These are phyloP conservation scores for Lates japonicus DNA, from an alignment of 2,797 vertebrate species.

Conservation along the genomic window DNA sequence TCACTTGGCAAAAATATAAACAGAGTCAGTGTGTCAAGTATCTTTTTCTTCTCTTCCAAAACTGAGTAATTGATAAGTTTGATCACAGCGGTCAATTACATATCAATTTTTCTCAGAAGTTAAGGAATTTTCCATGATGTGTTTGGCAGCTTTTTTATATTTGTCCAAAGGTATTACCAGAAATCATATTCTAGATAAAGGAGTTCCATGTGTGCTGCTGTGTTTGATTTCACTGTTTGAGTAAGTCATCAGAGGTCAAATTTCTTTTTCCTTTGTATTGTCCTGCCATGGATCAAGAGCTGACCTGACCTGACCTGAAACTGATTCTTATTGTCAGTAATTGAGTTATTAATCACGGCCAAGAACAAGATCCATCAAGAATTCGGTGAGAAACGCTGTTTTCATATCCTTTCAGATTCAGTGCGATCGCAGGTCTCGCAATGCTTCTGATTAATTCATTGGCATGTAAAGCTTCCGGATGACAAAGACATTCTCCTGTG, in stretches of 20 bases:
- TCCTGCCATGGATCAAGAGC: not conserved
- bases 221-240: not conserved
- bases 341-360: slow-evolving; percentile 10
- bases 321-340: not conserved
- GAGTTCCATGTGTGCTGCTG: slow-evolving; percentile 10
- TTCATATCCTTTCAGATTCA: slow-evolving; percentile 42
- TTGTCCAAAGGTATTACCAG: slow-evolving; percentile 1
- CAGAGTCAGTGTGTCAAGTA: slow-evolving; percentile 19
- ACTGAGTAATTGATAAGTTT: slow-evolving; percentile 24
- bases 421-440: slow-evolving; percentile 47
- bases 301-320: slow-evolving; percentile 16
- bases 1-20: slow-evolving; percentile 45
- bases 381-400: slow-evolving; percentile 29
- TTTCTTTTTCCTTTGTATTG: slow-evolving; percentile 9
- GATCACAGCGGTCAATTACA: slow-evolving; percentile 25
- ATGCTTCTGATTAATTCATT: slow-evolving; percentile 66
- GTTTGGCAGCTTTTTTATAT: slow-evolving; percentile 23
- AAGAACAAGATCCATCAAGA: slow-evolving; percentile 28
- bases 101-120: slow-evolving; percentile 8
- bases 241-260: slow-evolving; percentile 23
- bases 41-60: slow-evolving; percentile 21
- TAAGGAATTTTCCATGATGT: slow-evolving; percentile 5
- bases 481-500: slow-evolving; percentile 80
- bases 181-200: slow-evolving; percentile 24
- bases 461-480: slow-evolving; percentile 69